These are phyloP conservation scores for Geotrypetes seraphini DNA, from an alignment of 2,797 vertebrate species.

Conservation along the genomic window DNA sequence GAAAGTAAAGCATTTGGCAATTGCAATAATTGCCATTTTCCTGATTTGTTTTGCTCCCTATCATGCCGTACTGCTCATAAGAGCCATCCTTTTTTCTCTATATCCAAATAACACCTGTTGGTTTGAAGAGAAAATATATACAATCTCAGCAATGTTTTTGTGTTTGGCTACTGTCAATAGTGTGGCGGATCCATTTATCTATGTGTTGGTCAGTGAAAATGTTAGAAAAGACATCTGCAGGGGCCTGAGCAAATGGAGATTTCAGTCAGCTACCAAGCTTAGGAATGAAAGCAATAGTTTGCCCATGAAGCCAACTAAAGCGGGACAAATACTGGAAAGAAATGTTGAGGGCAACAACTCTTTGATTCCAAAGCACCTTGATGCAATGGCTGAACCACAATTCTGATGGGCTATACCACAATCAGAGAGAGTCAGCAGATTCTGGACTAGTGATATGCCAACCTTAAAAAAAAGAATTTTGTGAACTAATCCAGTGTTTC, in stretches of 20 bases:
- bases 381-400: too few species aligned
- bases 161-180: constrained; percentile 73
- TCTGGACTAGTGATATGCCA: background rate
- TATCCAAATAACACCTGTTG: background rate
- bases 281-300: constrained; percentile 18
- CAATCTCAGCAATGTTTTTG: constrained; percentile 54
- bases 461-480: background rate
- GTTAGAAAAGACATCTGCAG: constrained; percentile 53
- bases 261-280: background rate
- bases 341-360: background rate
- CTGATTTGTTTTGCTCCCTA: constrained; percentile 78
- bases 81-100: constrained; percentile 47
- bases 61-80: constrained; percentile 64
- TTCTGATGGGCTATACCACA: too few species aligned
- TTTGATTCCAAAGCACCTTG: rapidly evolving
- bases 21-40: constrained; percentile 68
- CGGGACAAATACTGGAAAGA: background rate
- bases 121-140: constrained; percentile 57
- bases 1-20: constrained; percentile 51
- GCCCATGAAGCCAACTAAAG: background rate
- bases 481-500: too few species aligned
- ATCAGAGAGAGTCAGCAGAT: background rate
- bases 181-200: constrained; percentile 75
- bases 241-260: constrained; percentile 24
- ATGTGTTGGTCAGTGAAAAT: constrained; percentile 66